Evolutionary conservation across 2,888 invertebrate genomes (phyloP), one percentile per base, ranked within the genome.

Genomic region (Suillia variegata): DNA sequence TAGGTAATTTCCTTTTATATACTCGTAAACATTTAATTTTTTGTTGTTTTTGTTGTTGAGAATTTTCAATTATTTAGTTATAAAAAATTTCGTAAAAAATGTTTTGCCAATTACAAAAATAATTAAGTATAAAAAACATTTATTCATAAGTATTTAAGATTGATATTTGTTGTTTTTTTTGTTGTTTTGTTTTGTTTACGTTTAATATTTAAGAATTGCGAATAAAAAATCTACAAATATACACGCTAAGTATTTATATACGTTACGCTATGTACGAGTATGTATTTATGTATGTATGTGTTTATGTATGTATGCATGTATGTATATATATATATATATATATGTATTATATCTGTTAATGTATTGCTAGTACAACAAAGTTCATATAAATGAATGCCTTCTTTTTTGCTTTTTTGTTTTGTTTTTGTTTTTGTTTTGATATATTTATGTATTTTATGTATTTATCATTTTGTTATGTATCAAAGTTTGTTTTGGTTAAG

Each of bases 151-250:
- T 64, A 63, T 65, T 63, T 62, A 62, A 68, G n/a, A n/a, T n/a
- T n/a, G n/a, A n/a, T n/a, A 65, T 31, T 53, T 31, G 6, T 51
- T 31, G 42, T 33, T n/a, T 59, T n/a, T 45, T 51, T 47, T 50
- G 22, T 56, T 34, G 13, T 24, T 21, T 26, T 13, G 24, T 50
- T 4, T n/a, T 50, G 2, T 24, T 50, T 26, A 22, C 4, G 21
- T 50, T 21, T 2, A 15, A 10, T 48, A 18, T 24, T 21, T 42
- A 66, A 63, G 64, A 67, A 71, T 69, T 67, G 66, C 64, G 67
- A 70, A 70, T 70, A 71, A 70, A 70, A 71, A 71, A 70, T 70
- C 71, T 70, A 70, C 70, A 67, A 65, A 64, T 66, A 2, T 59
- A 59, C 48, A 56, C 17, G 55, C 53, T 60, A 53, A 26, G 8